Conservation (phyloP, 2,888 invertebrate species). For the Microchrysa polita region DNA sequence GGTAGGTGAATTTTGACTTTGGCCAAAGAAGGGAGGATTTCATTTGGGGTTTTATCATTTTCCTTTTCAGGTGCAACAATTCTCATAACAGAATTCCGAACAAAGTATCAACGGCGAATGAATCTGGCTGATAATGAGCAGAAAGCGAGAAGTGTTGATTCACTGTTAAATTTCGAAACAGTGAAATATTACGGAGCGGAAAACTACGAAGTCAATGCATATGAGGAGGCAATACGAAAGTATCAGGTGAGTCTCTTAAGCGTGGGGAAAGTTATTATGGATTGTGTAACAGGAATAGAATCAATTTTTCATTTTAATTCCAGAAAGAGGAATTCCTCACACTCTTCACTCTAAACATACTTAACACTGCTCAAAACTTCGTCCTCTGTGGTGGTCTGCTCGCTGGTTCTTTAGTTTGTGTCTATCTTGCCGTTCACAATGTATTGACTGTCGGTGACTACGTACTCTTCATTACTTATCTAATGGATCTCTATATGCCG, state of each 20-base stretch:
- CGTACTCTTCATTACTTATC: slow-evolving; percentile 93
- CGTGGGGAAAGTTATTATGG: too few species aligned
- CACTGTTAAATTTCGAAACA: slow-evolving; percentile 96
- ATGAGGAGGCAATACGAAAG: slow-evolving; percentile 82
- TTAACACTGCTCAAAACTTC: slow-evolving; percentile 91
- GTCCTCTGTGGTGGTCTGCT: slow-evolving; percentile 88
- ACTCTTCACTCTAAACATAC: slow-evolving; percentile 83
- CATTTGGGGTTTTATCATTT: slow-evolving; percentile 42
- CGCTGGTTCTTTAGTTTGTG: slow-evolving; percentile 87
- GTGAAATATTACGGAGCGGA: slow-evolving; percentile 98
- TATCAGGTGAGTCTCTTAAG: slow-evolving; percentile 78
- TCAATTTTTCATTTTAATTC: slow-evolving; percentile 55
- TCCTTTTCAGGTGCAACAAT: slow-evolving; percentile 78
- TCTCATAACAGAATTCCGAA: slow-evolving; percentile 96
- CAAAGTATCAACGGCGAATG: slow-evolving; percentile 93
- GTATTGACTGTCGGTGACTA: slow-evolving; percentile 92
- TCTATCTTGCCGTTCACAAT: slow-evolving; percentile 77
- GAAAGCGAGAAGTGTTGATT: slow-evolving; percentile 93
- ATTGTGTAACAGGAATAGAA: too few species aligned
- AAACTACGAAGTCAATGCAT: slow-evolving; percentile 87
- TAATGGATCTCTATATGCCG: slow-evolving; percentile 93
- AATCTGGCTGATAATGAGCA: slow-evolving; percentile 94
- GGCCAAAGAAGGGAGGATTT: slow-evolving; percentile 25
- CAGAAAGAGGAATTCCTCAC: slow-evolving; percentile 92
- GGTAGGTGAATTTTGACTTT: slow-evolving; percentile 66